Base-by-base conservation (phyloP, 2,888 invertebrate species). In the Raillietiella orientalis region DNA sequence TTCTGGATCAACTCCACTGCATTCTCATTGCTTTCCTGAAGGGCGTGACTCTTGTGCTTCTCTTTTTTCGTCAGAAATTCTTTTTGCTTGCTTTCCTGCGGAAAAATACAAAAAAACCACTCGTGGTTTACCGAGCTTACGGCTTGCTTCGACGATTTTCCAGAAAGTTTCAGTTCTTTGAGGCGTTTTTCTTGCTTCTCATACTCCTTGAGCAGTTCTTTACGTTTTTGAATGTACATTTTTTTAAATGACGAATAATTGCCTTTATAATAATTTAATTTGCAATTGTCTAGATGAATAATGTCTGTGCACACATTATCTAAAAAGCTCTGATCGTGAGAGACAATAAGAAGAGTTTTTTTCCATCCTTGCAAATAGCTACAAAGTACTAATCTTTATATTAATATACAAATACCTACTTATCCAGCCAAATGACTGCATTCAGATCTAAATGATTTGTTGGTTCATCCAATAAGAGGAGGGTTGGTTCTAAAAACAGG, bases 221-320 rank as follows among this genome's bases (percentile, higher is more conserved):
- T 74, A 29, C 51, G 36, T 48, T 96, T 93, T 44, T 96, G 93
- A 1, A 66, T 66, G 45, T 69, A 70, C 93, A 99, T 96, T 49
- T 93, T 93, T 51, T 93, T 93, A 46, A 96, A 96, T 65, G 77
- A 77, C 4, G 74, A 72, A 44, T 84, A 87, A 47, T 90, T 90
- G 32, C 96, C 96, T 49, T 82, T 77, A 47, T 99, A 99, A 45
- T 96, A 93, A 43, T 64, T 69, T 27, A 96, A 50, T 44, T 90
- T 90, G 39, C 75, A 72, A 36, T 66, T 66, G 45, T 99, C 90
- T 36, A 99, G 53, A 44, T 99, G 96, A 32, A 99, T 74, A 34
- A 99, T 74, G 52, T 99, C 96, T 29, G 93, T 90, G 47, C 96
- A 99, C 3, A 99, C 90, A 42, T 93, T 96, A 46, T 99, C 93